These are phyloP conservation scores for Numenius arquata DNA, from an alignment of 2,113 vertebrate genomes.

Conservation along the genomic window DNA sequence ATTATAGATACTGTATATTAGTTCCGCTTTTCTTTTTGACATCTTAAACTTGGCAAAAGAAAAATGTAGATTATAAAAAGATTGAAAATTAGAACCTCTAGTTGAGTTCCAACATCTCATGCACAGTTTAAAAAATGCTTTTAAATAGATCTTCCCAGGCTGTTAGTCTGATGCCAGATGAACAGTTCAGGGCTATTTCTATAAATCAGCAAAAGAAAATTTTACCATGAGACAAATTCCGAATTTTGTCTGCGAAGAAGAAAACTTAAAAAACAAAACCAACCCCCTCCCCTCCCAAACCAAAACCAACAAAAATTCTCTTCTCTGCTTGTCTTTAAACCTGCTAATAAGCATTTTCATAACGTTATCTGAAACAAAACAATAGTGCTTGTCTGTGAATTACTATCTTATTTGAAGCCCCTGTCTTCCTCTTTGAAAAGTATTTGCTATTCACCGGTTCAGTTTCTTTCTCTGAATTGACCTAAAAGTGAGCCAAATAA, in stretches of 20 bases:
- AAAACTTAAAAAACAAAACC: neutral
- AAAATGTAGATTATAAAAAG: conserved; percentile 1
- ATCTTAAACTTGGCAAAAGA: conserved; percentile 33
- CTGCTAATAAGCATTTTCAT: neutral
- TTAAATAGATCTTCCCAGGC: neutral
- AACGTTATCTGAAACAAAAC: neutral
- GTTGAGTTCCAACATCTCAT: neutral
- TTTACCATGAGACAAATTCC: neutral
- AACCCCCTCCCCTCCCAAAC: rapidly evolving
- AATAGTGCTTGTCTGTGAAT: neutral
- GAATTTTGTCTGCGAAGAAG: neutral
- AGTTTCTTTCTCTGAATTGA: neutral
- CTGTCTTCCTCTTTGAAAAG: neutral
- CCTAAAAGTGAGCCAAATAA: neutral
- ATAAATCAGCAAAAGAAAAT: neutral
- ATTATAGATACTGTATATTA: conserved; percentile 32
- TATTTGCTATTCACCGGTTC: neutral
- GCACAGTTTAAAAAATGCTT: neutral
- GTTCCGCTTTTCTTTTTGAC: conserved; percentile 3
- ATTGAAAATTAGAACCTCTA: neutral
- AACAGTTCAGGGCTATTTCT: neutral
- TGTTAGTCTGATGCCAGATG: neutral
- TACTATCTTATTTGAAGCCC: neutral
- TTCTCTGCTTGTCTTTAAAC: neutral
- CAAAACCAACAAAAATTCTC: rapidly evolving